Conservation (phyloP, 2,113 vertebrate species). For the Delphinapterus leucas region DNA sequence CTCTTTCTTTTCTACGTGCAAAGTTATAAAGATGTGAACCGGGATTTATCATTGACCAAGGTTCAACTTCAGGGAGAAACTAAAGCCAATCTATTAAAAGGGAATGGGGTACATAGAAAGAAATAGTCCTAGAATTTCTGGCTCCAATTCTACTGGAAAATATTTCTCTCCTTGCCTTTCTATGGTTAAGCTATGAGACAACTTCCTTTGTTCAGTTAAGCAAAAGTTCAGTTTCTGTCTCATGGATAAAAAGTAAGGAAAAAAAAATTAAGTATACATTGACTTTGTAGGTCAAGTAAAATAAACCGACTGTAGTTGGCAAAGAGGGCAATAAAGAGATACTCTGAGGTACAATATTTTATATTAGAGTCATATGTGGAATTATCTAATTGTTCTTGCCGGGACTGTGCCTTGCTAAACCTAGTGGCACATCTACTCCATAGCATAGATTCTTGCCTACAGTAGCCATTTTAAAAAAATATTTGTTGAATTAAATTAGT, state of each 20-base stretch:
- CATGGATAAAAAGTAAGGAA: neutral
- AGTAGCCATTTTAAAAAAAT: neutral
- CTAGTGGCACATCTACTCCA: neutral
- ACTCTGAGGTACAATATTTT: neutral
- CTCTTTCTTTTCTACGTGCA: neutral
- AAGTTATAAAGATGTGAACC: neutral
- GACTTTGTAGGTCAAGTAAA: neutral
- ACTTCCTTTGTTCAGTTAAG: neutral
- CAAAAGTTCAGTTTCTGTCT: constrained; percentile 16
- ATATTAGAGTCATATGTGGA: neutral
- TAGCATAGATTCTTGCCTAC: neutral
- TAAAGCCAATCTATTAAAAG: neutral
- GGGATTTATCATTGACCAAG: neutral
- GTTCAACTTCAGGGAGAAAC: neutral
- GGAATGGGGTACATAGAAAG: neutral
- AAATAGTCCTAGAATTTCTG: neutral
- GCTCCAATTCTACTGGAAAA: neutral
- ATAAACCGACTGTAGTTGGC: neutral
- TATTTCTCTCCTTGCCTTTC: neutral
- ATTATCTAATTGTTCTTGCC: neutral
- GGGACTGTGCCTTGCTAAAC: neutral
- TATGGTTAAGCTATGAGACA: neutral
- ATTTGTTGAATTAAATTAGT: neutral
- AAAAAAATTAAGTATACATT: neutral
- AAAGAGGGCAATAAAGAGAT: neutral